Percentiles rank a stretch among this genome's conserved stretches.
Conservation (phyloP, 2,888 invertebrate genomes). For the Coecobrya sp. region DNA sequence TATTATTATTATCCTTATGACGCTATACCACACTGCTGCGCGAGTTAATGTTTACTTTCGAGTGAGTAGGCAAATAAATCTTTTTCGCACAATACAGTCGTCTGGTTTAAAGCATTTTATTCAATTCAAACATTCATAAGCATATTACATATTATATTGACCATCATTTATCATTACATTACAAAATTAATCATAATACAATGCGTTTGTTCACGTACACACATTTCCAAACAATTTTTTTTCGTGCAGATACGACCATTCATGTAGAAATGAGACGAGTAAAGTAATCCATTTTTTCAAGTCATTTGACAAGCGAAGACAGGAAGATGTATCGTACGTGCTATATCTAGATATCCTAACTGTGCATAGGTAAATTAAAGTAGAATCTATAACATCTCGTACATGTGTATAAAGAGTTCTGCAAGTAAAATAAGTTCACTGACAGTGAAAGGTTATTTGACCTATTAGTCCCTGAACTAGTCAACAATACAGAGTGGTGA, state of each 20-base stretch:
- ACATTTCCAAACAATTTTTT: not conserved
- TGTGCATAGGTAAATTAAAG: not conserved
- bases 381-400: not conserved
- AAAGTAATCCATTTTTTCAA: slow-evolving; percentile 7
- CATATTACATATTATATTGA: not conserved
- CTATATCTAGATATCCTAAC: not conserved
- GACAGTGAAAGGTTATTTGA: slow-evolving; percentile 44
- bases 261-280: not conserved
- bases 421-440: slow-evolving; percentile 19
- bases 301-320: slow-evolving; percentile 41
- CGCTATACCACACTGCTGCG: not conserved
- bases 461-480: slow-evolving; percentile 36
- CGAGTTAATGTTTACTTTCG: not conserved
- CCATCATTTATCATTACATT: slow-evolving; percentile 2
- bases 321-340: slow-evolving; percentile 16
- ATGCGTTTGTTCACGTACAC: not conserved
- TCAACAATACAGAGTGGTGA: not conserved
- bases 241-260: not conserved
- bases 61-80: slow-evolving; percentile 29
- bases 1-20: not conserved
- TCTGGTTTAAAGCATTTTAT: slow-evolving; percentile 11
- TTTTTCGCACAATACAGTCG: slow-evolving; percentile 18
- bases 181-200: slow-evolving; percentile 5
- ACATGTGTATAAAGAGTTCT: not conserved
- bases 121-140: slow-evolving; percentile 35